Percentiles rank a stretch among this genome's conserved stretches.
Conservation (phyloP, 1,140 invertebrate genomes). For the Parapsyche elsis region DNA sequence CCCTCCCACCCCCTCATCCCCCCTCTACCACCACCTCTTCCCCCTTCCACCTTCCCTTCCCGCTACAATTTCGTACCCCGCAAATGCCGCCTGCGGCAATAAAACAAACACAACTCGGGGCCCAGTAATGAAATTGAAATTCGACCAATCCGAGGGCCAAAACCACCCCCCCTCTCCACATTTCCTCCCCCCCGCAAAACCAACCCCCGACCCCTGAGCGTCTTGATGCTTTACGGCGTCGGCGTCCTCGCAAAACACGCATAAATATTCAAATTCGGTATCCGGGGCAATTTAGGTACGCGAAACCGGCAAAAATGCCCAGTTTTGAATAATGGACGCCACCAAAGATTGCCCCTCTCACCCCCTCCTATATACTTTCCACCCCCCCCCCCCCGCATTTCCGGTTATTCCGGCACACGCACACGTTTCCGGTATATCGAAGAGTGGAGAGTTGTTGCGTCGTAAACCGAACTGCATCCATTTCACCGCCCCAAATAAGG, state of each 20-base stretch:
- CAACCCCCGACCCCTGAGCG: background rate
- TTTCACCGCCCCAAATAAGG: too few species aligned
- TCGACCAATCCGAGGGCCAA: background rate
- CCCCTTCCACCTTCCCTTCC: background rate
- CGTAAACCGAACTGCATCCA: too few species aligned
- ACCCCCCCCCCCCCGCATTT: too few species aligned
- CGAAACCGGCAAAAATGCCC: slow-evolving; percentile 27
- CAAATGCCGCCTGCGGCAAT: slow-evolving; percentile 14
- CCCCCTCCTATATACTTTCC: background rate
- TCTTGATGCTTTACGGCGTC: slow-evolving; percentile 33
- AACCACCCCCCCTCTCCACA: background rate
- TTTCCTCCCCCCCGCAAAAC: background rate
- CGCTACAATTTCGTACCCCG: background rate
- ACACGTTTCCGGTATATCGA: too few species aligned
- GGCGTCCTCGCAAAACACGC: slow-evolving; percentile 23
- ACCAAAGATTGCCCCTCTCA: background rate
- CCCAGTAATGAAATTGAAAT: slow-evolving; percentile 32
- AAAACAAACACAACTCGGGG: slow-evolving; percentile 24
- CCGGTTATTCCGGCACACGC: too few species aligned
- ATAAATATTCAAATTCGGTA: slow-evolving; percentile 36
- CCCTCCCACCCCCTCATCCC: background rate
- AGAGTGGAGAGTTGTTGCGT: background rate
- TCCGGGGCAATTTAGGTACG: slow-evolving; percentile 29
- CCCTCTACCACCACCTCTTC: background rate
- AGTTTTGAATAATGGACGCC: slow-evolving; percentile 31